Base-by-base conservation (phyloP, 2,113 vertebrate species). In the Petroica traversi region DNA sequence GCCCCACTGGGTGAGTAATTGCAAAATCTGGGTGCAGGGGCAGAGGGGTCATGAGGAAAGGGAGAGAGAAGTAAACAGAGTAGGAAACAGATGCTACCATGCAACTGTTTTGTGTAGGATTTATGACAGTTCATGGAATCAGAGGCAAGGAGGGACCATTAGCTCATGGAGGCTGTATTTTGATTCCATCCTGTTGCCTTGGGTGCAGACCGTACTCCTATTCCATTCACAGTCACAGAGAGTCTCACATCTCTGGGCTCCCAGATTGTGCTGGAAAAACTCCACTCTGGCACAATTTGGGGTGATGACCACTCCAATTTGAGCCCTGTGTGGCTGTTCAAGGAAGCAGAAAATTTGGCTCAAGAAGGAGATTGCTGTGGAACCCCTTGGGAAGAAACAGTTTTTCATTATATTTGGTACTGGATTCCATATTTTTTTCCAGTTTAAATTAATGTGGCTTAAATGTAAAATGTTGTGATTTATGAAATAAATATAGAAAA, bases 31-130 rank as follows among this genome's bases (percentile, higher is more conserved):
- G 40, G 12, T 40, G 49, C 3, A 0, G 72, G 38, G 29, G 46
- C 28, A 40, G 75, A 33, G 34, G 26, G 46, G 5, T 45, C 1
- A 0, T 2, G 1, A 0, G 13, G n/a, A 72, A 67, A 54, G 33
- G 23, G 48, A 67, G 33, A 41, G 18, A 43, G 31, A 33, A 71
- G 19, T 1, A 1, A 45, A 73, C 29, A 57, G 51, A n/a, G 36
- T 16, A 69, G 76, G 52, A 61, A 84, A 38, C 2, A 26, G 59
- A n/a, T 86, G 76, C 45, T 43, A 40, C 20, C 2, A 1, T 25
- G 14, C 24, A 73, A 40, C 40, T 34, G 36, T 10, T 83, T 52
- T 48, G 8, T 20, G 34, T 8, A 19, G 64, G 87, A 63, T 81
- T 71, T 77, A 33, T 36, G 68, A 6, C 22, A 25, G 38, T 26